These are phyloP conservation scores for Antheraea pernyi DNA, from an alignment of 1,140 invertebrate genomes.

Conservation along the genomic window DNA sequence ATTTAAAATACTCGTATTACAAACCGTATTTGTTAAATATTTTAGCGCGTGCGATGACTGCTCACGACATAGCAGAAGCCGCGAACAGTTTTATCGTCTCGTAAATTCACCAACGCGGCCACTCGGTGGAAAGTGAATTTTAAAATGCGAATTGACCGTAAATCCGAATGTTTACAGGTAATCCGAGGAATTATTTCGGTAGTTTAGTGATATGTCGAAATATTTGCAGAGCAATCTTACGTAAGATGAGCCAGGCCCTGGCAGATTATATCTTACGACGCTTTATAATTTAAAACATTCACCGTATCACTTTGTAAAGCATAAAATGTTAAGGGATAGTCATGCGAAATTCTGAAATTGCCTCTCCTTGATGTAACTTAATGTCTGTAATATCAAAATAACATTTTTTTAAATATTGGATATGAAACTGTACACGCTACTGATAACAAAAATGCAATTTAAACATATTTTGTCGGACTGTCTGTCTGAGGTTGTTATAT, in stretches of 20 bases:
- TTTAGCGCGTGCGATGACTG: background rate
- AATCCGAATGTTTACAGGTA: conserved; percentile 56
- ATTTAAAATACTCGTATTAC: background rate
- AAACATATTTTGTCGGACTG: too few relatives aligned
- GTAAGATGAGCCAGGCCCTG: conserved; percentile 36
- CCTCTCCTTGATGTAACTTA: background rate
- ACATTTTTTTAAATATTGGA: too few relatives aligned
- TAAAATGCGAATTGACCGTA: conserved; percentile 55
- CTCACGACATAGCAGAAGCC: conserved; percentile 33
- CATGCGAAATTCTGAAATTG: background rate
- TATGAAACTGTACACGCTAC: too few relatives aligned
- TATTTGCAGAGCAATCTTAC: conserved; percentile 40
- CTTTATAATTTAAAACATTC: conserved; percentile 20
- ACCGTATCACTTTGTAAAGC: conserved; percentile 7
- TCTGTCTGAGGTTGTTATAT: too few relatives aligned
- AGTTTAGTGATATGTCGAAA: conserved; percentile 64
- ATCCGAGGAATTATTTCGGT: conserved; percentile 57
- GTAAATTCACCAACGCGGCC: conserved; percentile 47
- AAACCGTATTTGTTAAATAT: conserved; percentile 4
- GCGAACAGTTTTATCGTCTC: conserved; percentile 50
- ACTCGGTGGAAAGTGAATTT: conserved; percentile 55
- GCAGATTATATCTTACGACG: conserved; percentile 57
- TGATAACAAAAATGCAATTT: too few relatives aligned
- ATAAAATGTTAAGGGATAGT: background rate
- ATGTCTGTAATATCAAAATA: background rate